These are phyloP conservation scores for Serrognathus titanus DNA, from an alignment of 2,888 invertebrate species.

Conservation along the genomic window DNA sequence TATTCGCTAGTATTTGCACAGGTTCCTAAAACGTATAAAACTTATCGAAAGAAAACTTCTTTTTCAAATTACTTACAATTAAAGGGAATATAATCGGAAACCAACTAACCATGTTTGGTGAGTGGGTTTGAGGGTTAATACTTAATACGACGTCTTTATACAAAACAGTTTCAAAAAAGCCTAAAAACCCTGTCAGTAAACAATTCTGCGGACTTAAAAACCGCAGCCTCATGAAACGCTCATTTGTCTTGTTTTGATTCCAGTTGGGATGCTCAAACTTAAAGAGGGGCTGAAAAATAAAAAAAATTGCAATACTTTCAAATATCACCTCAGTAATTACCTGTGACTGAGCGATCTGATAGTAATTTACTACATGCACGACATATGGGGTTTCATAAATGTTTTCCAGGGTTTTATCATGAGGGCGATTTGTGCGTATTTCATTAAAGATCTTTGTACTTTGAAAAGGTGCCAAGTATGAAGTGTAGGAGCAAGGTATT, in stretches of 20 bases:
- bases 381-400: constrained; percentile 86
- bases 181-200: constrained; percentile 90
- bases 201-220: constrained; percentile 73
- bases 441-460: constrained; percentile 84
- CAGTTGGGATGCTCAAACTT: constrained; percentile 88
- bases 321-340: constrained; percentile 33
- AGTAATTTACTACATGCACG: constrained; percentile 83
- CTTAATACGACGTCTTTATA: constrained; percentile 84
- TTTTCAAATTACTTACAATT: constrained; percentile 56
- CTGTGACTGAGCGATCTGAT: constrained; percentile 69
- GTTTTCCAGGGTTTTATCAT: constrained; percentile 53
- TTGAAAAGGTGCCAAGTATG: constrained; percentile 89
- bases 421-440: constrained; percentile 54
- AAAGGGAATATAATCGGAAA: constrained; percentile 95
- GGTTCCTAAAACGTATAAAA: constrained; percentile 59
- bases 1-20: constrained; percentile 66
- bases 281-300: constrained; percentile 64
- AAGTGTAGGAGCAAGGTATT: constrained; percentile 86
- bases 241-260: constrained; percentile 65
- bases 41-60: no score
- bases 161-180: constrained; percentile 88
- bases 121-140: constrained; percentile 85
- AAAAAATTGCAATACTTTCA: constrained; percentile 2
- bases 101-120: constrained; percentile 95
- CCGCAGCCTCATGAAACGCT: constrained; percentile 63